Percentiles rank a stretch among this genome's conserved stretches.
These are phyloP conservation scores for Taenaris catops DNA, from an alignment of 2,888 invertebrate species.

Conservation along the genomic window DNA sequence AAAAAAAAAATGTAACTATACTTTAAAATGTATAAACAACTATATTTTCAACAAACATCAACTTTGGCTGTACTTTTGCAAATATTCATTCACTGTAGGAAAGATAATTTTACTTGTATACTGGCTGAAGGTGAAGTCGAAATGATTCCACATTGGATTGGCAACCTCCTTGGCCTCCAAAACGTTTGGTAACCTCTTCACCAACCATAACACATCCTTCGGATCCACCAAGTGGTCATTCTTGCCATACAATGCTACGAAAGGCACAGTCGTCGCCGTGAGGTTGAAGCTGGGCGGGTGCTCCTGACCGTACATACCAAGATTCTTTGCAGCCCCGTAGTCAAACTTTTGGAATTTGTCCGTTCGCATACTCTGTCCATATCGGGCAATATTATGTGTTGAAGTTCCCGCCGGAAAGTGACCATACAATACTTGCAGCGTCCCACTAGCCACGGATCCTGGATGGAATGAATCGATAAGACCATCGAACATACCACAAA, in stretches of 20 bases:
- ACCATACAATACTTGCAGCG: conserved; percentile 35
- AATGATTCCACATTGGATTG: conserved; percentile 51
- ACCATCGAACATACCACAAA: conserved; percentile 34
- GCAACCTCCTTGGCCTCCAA: conserved; percentile 75
- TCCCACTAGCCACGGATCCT: conserved; percentile 44
- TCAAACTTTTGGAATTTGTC: conserved; percentile 46
- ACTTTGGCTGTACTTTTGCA: conserved; percentile 28
- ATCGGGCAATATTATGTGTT: conserved; percentile 44
- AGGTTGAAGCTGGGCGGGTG: conserved; percentile 46
- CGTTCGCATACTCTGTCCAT: conserved; percentile 44
- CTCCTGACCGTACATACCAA: conserved; percentile 38
- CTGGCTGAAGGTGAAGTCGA: conserved; percentile 42
- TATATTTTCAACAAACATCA: too few species aligned
- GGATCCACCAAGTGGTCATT: conserved; percentile 81
- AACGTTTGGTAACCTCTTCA: conserved; percentile 74
- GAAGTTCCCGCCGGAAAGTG: conserved; percentile 55
- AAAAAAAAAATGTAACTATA: too few species aligned
- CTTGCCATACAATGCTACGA: conserved; percentile 46
- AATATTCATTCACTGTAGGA: conserved; percentile 33
- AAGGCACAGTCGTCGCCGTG: conserved; percentile 40
- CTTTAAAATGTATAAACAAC: too few species aligned
- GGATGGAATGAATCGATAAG: conserved; percentile 41
- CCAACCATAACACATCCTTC: conserved; percentile 75
- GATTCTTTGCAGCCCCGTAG: conserved; percentile 42
- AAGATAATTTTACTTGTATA: conserved; percentile 33